phyloP scores from a whole-genome alignment of 2,113 vertebrate species.

The Dicentrarchus labrax region DNA sequence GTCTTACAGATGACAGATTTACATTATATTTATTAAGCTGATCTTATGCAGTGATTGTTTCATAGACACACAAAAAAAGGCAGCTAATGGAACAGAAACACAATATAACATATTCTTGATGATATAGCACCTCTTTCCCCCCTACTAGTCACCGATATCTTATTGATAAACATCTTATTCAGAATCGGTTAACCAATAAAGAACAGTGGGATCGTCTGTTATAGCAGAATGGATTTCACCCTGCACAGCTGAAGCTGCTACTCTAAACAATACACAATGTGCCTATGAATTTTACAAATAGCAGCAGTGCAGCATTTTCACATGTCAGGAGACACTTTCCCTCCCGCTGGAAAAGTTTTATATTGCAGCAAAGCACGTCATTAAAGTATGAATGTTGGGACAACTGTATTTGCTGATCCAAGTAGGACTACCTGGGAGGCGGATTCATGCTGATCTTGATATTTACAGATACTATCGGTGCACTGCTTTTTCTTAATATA shows the following conservation, averaged over 20 bases:
- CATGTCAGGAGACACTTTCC: slow-evolving; percentile 40
- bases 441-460: slow-evolving; percentile 45
- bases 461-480: slow-evolving; percentile 29
- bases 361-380: slow-evolving; percentile 36
- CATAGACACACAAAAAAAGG: not conserved
- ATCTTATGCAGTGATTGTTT: not conserved
- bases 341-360: slow-evolving; percentile 37
- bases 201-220: slow-evolving; percentile 11
- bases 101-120: not conserved
- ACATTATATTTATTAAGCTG: not conserved
- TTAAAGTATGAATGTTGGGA: slow-evolving; percentile 51
- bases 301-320: slow-evolving; percentile 55
- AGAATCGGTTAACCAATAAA: not conserved
- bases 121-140: not conserved
- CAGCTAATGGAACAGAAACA: not conserved
- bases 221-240: slow-evolving; percentile 13
- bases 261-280: slow-evolving; percentile 21
- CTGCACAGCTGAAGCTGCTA: not conserved
- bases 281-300: slow-evolving; percentile 45
- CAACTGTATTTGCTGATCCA: slow-evolving; percentile 51
- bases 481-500: slow-evolving; percentile 10
- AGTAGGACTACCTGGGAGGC: slow-evolving; percentile 23
- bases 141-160: not conserved
- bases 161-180: slow-evolving; percentile 2
- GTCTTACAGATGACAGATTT: no score